phyloP scores from a whole-genome alignment of 2,113 vertebrate species.

The Boleophthalmus pectinirostris region DNA sequence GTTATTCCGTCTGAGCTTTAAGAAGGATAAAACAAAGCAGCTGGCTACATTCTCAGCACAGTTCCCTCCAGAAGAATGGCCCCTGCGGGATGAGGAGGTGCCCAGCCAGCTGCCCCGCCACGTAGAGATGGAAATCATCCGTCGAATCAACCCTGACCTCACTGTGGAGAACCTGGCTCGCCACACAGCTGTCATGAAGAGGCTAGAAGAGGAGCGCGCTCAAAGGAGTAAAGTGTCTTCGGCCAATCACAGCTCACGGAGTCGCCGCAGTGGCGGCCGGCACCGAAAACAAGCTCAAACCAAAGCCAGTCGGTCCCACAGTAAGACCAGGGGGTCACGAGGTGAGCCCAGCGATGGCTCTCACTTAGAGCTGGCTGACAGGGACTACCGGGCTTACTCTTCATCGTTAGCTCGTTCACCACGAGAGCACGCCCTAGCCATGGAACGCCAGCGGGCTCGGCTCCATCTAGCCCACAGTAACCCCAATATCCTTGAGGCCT shows the following conservation, averaged over 20 bases:
- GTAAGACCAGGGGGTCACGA: conserved; percentile 90
- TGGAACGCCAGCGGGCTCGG: conserved; percentile 86
- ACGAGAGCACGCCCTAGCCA: conserved; percentile 88
- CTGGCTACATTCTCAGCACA: conserved; percentile 96
- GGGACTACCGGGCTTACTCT: conserved; percentile 90
- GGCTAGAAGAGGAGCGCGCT: conserved; percentile 95
- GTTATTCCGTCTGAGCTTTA: conserved; percentile 95
- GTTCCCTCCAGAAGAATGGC: conserved; percentile 98
- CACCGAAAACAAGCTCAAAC: conserved; percentile 90
- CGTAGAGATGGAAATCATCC: conserved; percentile 97
- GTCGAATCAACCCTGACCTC: conserved; percentile 96
- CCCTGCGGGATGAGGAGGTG: conserved; percentile 90
- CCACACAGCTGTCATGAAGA: conserved; percentile 98
- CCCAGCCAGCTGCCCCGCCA: conserved; percentile 92
- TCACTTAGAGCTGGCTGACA: conserved; percentile 84
- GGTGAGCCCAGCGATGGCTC: conserved; percentile 92
- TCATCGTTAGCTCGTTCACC: conserved; percentile 86
- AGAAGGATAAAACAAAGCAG: conserved; percentile 97
- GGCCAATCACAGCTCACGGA: conserved; percentile 91
- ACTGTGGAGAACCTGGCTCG: conserved; percentile 96
- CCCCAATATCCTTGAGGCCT: conserved; percentile 87
- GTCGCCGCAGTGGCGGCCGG: conserved; percentile 86
- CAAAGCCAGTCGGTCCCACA: conserved; percentile 90
- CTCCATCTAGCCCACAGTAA: conserved; percentile 93
- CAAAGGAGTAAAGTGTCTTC: conserved; percentile 92